A percentile compares a stretch with the other conserved stretches of the same genome.
phyloP scores from a whole-genome alignment of 2,113 vertebrate species.

The Cathartes aura region DNA sequence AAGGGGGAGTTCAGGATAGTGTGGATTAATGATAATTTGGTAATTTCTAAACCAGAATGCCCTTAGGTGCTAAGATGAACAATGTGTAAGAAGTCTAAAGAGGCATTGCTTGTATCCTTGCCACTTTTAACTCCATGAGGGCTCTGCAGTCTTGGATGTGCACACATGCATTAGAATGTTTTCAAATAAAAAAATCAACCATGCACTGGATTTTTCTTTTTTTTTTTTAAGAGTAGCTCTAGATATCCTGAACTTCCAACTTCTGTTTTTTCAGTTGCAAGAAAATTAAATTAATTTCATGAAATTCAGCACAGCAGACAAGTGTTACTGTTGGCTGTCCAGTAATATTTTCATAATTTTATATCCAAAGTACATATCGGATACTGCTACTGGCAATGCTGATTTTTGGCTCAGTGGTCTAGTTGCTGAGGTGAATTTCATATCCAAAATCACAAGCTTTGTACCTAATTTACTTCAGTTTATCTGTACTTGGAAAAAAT shows the following conservation, averaged over 20 bases:
- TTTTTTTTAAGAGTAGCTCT: background rate
- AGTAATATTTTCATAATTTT: background rate
- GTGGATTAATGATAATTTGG: background rate
- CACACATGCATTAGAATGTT: background rate
- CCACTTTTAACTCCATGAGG: background rate
- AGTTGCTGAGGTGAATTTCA: background rate
- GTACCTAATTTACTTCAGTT: background rate
- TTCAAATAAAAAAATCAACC: background rate
- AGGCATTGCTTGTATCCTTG: background rate
- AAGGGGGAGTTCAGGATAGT: background rate
- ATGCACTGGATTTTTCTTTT: background rate
- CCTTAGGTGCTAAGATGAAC: background rate
- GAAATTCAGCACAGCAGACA: background rate
- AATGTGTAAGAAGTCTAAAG: background rate
- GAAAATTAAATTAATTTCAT: background rate
- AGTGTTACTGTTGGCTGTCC: background rate
- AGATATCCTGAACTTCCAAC: background rate
- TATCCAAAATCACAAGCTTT: background rate
- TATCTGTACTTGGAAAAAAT: background rate
- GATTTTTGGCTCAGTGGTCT: background rate
- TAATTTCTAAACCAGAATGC: background rate
- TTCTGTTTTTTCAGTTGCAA: background rate
- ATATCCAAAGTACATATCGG: background rate
- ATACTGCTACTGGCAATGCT: background rate
- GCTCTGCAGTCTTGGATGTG: background rate